Evolutionary conservation across 2,888 invertebrate species (phyloP), one percentile per base, ranked within the genome.

Genomic region (Apomyelois bistriatella): DNA sequence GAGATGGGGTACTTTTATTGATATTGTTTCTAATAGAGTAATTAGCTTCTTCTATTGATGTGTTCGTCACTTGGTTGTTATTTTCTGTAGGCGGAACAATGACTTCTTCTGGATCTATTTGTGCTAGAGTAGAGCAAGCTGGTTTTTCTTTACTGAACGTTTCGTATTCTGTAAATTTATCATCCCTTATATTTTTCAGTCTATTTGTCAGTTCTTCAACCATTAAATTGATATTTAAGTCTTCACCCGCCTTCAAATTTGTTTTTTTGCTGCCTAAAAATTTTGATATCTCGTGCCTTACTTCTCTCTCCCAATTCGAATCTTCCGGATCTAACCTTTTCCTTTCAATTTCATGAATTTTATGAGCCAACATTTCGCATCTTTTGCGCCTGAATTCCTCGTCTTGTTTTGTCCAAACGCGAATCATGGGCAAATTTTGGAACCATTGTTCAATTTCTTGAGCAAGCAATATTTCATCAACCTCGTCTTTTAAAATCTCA

Each of bases 361-460:
- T 73, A 49, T 69, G 70, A 3, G 72, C 66, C 9, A 82, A 54
- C 32, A 67, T 50, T 60, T 74, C 73, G 53, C 70, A 66, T 48
- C 67, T 68, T 53, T 61, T 70, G 37, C 68, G 62, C 9, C 22
- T 48, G 4, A 73, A 53, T 16, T 62, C 50, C 9, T 58, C 58
- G 30, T 74, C 68, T 28, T 55, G 50, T 35, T 61, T 60, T 22
- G 68, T 66, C 30, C 57, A 40, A 32, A 63, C 56, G 32, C 64
- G 57, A 10, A 52, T 36, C 0, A 70, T 55, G 5, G 78, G 78
- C 36, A 82, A 62, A 48, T 70, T 68, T 17, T 61, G 65, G 54
- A 75, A 75, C 79, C 81, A 82, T 42, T 74, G 62, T 16, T 79
- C 74, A 10, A 86, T 66, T 61, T 81, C 82, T 12, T 76, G 62